These are phyloP conservation scores for Trichomalopsis sarcophagae DNA, from an alignment of 1,140 invertebrate species.

Conservation along the genomic window DNA sequence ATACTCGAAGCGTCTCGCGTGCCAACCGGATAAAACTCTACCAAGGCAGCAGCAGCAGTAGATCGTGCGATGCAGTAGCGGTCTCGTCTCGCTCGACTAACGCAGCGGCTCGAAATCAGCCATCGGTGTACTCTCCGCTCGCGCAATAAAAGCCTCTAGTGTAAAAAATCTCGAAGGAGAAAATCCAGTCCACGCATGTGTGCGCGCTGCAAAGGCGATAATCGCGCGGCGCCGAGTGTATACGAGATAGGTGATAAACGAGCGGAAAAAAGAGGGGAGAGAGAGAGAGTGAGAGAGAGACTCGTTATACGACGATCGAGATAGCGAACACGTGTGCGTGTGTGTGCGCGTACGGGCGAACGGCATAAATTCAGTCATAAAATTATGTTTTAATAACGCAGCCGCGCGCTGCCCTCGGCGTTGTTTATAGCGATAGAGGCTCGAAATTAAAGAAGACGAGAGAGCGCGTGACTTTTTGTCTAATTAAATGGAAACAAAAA, in stretches of 20 bases:
- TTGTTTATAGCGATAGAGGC: not conserved
- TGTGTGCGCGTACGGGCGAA: not conserved
- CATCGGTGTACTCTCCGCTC: not conserved
- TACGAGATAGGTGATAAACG: not conserved
- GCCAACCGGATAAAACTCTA: not conserved
- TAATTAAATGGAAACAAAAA: slow-evolving; percentile 21
- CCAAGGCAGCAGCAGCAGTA: not conserved
- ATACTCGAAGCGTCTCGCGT: not conserved
- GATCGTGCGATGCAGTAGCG: not conserved
- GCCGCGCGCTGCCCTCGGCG: not conserved
- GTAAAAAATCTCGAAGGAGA: not conserved
- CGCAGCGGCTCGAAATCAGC: not conserved
- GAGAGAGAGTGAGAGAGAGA: not conserved
- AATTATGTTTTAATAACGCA: slow-evolving; percentile 22
- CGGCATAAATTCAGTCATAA: slow-evolving; percentile 12
- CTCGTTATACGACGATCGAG: not conserved
- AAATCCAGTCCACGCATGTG: not conserved
- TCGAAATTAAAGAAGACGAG: not conserved
- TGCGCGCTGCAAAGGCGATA: not conserved
- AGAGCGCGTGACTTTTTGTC: not conserved
- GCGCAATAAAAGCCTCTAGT: not conserved
- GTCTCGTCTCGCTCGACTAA: not conserved
- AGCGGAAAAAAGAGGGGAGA: not conserved
- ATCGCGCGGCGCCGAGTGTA: not conserved
- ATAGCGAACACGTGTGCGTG: not conserved